phyloP scores from a whole-genome alignment of 2,888 invertebrate genomes.

The Diadegma fenestrale region DNA sequence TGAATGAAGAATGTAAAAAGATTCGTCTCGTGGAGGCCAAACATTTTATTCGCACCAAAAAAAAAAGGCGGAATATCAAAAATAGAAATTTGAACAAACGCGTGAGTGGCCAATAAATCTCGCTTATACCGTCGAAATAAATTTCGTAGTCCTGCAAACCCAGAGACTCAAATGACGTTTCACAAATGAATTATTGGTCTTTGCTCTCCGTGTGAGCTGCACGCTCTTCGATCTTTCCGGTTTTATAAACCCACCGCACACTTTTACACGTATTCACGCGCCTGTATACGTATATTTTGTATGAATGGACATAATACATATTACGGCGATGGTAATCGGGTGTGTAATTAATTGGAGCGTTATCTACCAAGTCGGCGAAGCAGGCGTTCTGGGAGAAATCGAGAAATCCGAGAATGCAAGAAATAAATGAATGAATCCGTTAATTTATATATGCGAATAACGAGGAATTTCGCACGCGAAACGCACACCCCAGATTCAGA shows the following conservation, averaged over 20 bases:
- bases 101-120: constrained; percentile 18
- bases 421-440: constrained; percentile 13
- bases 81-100: constrained; percentile 27
- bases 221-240: constrained; percentile 44
- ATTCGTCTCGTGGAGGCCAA: neutral
- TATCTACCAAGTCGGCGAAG: constrained; percentile 32
- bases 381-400: constrained; percentile 44
- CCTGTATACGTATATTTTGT: neutral
- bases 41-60: neutral
- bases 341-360: constrained; percentile 53
- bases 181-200: constrained; percentile 43
- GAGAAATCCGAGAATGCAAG: constrained; percentile 35
- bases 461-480: constrained; percentile 23
- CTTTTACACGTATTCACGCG: neutral
- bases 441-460: neutral
- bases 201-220: constrained; percentile 24
- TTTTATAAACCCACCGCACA: constrained; percentile 1
- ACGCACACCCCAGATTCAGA: too few relatives aligned
- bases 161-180: constrained; percentile 33
- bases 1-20: neutral
- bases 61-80: constrained; percentile 1
- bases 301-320: constrained; percentile 26
- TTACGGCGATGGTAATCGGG: constrained; percentile 53
- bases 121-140: constrained; percentile 9
- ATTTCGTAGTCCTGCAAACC: constrained; percentile 12